phyloP scores from a whole-genome alignment of 2,888 invertebrate genomes.

The Geotrupes spiniger region DNA sequence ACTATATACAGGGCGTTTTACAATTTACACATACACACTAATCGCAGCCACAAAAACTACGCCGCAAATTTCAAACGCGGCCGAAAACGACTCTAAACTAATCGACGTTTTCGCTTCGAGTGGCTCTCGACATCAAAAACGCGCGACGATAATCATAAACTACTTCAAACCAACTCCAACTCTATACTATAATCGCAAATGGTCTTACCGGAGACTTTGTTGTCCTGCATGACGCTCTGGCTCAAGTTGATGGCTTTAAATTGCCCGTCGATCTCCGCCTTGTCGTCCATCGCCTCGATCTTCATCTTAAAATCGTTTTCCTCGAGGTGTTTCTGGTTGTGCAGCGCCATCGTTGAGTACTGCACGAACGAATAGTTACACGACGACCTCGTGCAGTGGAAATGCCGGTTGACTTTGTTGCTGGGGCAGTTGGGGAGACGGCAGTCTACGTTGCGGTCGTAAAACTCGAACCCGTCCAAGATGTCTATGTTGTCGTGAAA shows the following conservation, averaged over 20 bases:
- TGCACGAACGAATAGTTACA: conserved; percentile 73
- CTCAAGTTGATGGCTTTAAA: conserved; percentile 45
- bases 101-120: too few relatives aligned
- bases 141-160: too few relatives aligned
- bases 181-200: conserved; percentile 13
- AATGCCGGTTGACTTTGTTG: conserved; percentile 70
- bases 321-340: conserved; percentile 64
- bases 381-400: conserved; percentile 68
- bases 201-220: conserved; percentile 48
- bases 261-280: conserved; percentile 25
- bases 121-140: too few relatives aligned
- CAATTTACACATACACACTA: conserved; percentile 26
- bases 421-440: conserved; percentile 64
- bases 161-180: too few relatives aligned
- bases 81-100: too few relatives aligned
- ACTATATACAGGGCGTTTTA: conserved; percentile 33
- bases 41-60: conserved; percentile 8
- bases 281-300: conserved; percentile 35
- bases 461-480: conserved; percentile 82
- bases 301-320: conserved; percentile 35
- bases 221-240: conserved; percentile 34
- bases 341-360: conserved; percentile 70
- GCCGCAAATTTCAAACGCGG: too few relatives aligned
- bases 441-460: conserved; percentile 71
- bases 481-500: conserved; percentile 81